Conservation (phyloP, 2,113 vertebrate species). For the Indri indri region DNA sequence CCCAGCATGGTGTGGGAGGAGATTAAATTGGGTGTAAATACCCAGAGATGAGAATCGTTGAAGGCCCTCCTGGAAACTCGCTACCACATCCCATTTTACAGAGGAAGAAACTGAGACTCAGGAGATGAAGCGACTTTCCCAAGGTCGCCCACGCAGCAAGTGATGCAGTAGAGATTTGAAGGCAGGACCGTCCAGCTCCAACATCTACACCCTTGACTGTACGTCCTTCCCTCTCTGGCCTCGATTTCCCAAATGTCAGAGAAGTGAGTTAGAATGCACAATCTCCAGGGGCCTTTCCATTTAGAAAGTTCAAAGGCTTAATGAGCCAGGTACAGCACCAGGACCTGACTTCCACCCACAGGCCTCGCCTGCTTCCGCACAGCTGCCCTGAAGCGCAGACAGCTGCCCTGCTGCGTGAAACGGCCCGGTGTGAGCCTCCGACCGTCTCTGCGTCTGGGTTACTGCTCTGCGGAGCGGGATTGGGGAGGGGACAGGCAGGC, state of each 20-base stretch:
- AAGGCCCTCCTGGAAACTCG: neutral
- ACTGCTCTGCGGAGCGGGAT: neutral
- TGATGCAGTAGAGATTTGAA: neutral
- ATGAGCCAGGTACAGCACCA: neutral
- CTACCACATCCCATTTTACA: neutral
- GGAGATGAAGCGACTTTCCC: neutral
- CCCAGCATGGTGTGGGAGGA: neutral
- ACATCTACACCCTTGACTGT: fast-evolving
- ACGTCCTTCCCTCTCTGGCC: neutral
- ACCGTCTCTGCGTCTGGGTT: neutral
- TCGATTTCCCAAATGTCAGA: neutral
- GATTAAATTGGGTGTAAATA: fast-evolving
- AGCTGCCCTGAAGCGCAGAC: neutral
- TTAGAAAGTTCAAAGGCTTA: neutral
- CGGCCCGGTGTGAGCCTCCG: neutral
- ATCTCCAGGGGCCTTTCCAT: neutral
- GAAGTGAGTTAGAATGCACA: neutral
- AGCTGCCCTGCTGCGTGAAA: neutral
- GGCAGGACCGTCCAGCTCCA: neutral
- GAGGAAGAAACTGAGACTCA: neutral
- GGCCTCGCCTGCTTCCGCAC: neutral
- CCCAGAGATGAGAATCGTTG: too few species aligned
- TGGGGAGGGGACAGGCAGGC: neutral
- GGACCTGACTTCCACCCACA: neutral
- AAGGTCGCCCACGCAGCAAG: neutral